phyloP scores from a whole-genome alignment of 2,797 vertebrate genomes.

The Rhynchotus rufescens region DNA sequence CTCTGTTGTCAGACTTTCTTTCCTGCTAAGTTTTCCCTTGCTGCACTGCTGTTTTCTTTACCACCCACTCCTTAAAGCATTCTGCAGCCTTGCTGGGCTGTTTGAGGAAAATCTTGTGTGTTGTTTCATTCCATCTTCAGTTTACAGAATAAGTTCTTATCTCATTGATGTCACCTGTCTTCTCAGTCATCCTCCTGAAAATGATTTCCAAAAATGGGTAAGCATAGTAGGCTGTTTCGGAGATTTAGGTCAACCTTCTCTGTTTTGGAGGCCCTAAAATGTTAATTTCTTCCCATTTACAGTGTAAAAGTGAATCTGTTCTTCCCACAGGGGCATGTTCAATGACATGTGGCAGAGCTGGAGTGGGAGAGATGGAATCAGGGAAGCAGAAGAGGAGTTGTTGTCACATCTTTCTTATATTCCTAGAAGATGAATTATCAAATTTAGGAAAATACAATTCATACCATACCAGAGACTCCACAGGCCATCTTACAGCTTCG shows the following conservation, averaged over 20 bases:
- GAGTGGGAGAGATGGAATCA: background rate
- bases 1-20: background rate
- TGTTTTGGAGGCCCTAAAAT: background rate
- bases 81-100: background rate
- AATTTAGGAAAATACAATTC: background rate
- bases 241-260: background rate
- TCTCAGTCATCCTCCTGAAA: background rate
- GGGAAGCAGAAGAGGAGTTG: background rate
- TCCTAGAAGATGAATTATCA: background rate
- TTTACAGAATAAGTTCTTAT: background rate
- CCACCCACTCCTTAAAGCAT: background rate
- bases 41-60: background rate
- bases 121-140: background rate
- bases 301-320: background rate
- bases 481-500: background rate
- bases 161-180: background rate
- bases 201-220: background rate
- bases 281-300: background rate
- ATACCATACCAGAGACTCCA: background rate
- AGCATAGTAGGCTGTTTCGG: background rate
- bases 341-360: background rate
- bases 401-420: background rate
- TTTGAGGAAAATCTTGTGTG: background rate
- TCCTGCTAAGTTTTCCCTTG: background rate
- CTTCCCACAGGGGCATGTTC: background rate